A percentile compares a stretch with the other conserved stretches of the same genome.
These are phyloP conservation scores for Phrynocephalus vlangalii DNA, from an alignment of 2,797 vertebrate species.

Conservation along the genomic window DNA sequence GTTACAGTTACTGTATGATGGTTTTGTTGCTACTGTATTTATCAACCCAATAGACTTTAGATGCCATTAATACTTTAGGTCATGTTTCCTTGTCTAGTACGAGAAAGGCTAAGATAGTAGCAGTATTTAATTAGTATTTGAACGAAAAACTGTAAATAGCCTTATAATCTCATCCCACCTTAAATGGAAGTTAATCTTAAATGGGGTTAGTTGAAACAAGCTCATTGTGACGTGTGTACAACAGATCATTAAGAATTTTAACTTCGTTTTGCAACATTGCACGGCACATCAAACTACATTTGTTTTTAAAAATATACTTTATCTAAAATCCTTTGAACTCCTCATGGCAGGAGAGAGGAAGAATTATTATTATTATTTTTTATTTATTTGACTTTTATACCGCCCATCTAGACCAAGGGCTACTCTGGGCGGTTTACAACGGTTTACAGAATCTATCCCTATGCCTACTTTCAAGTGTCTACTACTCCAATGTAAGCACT, in stretches of 20 bases:
- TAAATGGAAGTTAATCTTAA: not conserved
- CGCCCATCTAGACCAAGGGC: too few relatives aligned
- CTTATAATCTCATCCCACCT: not conserved
- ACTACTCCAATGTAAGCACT: not conserved
- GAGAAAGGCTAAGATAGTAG: not conserved
- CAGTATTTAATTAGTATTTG: not conserved
- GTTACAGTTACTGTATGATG: not conserved
- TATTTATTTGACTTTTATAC: too few relatives aligned
- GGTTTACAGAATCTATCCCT: too few relatives aligned
- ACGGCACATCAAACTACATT: not conserved
- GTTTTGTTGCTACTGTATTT: not conserved
- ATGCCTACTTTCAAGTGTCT: not conserved
- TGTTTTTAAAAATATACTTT: not conserved
- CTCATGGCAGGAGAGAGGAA: too few relatives aligned
- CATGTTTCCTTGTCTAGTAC: not conserved
- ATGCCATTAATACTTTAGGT: not conserved
- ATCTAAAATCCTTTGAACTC: not conserved
- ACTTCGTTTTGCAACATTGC: not conserved
- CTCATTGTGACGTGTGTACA: not conserved
- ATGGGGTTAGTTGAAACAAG: not conserved
- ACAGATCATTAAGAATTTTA: not conserved
- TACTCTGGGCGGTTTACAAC: too few relatives aligned
- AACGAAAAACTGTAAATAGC: not conserved
- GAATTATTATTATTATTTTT: too few relatives aligned
- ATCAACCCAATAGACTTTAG: not conserved